A percentile compares a stretch with the other conserved stretches of the same genome.
These are phyloP conservation scores for Pentamera pediparva DNA, from an alignment of 53 echinoderm and acorn worm genomes.

Conservation along the genomic window DNA sequence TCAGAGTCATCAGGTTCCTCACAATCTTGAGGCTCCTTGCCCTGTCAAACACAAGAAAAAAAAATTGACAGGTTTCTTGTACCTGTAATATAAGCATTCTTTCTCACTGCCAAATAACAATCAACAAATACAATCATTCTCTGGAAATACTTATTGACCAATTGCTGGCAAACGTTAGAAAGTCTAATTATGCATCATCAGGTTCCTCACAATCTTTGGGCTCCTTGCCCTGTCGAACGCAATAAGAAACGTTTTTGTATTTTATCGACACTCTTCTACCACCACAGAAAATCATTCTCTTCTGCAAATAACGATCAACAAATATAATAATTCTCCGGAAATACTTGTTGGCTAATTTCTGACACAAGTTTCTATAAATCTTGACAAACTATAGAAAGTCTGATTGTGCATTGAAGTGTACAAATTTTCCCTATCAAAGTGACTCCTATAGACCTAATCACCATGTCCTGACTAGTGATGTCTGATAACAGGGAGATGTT, in stretches of 20 bases:
- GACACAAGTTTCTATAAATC: too few species aligned
- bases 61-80: background rate
- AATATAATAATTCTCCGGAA: background rate
- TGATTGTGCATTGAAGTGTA: background rate
- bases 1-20: constrained; percentile 73
- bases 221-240: constrained; percentile 59
- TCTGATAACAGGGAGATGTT: too few species aligned
- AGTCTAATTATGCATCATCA: constrained; percentile 25
- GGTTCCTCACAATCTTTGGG: constrained; percentile 68
- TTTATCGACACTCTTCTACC: background rate
- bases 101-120: background rate
- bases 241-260: background rate
- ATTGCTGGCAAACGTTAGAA: too few species aligned
- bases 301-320: too few species aligned
- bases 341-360: too few species aligned
- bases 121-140: background rate
- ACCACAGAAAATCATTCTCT: too few species aligned
- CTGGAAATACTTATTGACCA: background rate
- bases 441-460: too few species aligned
- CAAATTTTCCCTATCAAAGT: too few species aligned
- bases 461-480: too few species aligned
- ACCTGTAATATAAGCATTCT: too few species aligned
- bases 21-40: constrained; percentile 66
- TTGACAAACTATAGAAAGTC: too few species aligned
- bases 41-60: constrained; percentile 39